A percentile compares a stretch with the other conserved stretches of the same genome.
Evolutionary conservation across 2,888 invertebrate genomes (phyloP).

Genomic region (Ischnura elegans): DNA sequence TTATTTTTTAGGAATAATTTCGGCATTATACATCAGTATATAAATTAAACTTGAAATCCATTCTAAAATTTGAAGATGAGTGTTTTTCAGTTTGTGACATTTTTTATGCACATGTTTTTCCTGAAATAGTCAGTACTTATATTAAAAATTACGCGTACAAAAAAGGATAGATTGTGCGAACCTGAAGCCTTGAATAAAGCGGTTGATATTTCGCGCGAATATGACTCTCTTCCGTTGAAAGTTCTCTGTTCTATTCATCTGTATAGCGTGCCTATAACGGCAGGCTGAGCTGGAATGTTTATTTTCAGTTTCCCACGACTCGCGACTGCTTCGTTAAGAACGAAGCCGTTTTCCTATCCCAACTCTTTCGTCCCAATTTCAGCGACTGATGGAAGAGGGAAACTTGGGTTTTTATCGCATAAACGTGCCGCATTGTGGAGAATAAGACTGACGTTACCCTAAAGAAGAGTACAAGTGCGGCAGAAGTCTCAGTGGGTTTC

Average conservation of each 20-base stretch:
- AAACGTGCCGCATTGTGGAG: not conserved
- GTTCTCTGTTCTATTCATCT: not conserved
- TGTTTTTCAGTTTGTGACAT: no score
- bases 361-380: not conserved
- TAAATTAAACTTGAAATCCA: no score
- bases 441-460: not conserved
- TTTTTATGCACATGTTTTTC: no score
- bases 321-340: not conserved
- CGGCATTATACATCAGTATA: no score
- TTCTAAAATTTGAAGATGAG: no score
- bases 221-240: not conserved
- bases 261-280: not conserved
- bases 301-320: constrained; percentile 15
- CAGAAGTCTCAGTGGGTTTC: not conserved
- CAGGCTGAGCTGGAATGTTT: not conserved
- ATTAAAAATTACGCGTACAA: no score
- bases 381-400: not conserved
- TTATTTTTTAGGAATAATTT: no score
- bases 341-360: not conserved
- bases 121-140: no score
- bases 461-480: not conserved
- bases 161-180: no score
- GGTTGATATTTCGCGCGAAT: not conserved
- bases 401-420: not conserved
- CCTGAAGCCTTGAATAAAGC: no score